phyloP scores from a whole-genome alignment of 30 jellyfish, hydroid and myxozoan genomes.

The Turritopsis rubra region DNA sequence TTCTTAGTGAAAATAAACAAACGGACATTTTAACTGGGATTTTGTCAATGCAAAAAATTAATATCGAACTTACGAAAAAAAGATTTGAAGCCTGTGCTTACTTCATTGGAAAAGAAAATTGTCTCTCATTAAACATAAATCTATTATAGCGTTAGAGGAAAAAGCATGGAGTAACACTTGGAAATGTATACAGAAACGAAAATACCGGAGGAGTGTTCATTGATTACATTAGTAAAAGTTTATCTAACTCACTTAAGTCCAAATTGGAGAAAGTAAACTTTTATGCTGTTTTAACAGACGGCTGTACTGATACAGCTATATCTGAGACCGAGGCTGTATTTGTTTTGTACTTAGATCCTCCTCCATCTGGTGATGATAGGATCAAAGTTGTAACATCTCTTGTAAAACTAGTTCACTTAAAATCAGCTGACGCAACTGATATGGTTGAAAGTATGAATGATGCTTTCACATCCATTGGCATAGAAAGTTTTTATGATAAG shows the following conservation, averaged over 20 bases:
- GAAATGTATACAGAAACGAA: neutral
- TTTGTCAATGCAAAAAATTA: too few relatives aligned
- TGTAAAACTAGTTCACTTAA: neutral
- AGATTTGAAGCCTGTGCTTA: too few relatives aligned
- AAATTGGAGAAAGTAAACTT: neutral
- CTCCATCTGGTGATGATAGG: neutral
- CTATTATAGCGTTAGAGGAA: too few relatives aligned
- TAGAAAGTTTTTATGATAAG: neutral
- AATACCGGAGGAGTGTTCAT: neutral
- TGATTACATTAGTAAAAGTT: too few relatives aligned
- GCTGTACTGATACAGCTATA: neutral
- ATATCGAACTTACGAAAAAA: too few relatives aligned
- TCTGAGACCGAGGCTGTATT: neutral
- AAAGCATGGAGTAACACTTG: neutral
- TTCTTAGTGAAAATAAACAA: too few relatives aligned
- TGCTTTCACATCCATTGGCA: too few relatives aligned
- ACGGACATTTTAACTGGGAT: too few relatives aligned
- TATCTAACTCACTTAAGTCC: neutral
- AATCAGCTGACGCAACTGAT: neutral
- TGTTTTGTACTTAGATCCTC: neutral
- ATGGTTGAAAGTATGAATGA: neutral
- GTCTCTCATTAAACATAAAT: too few relatives aligned
- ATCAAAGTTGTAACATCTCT: neutral
- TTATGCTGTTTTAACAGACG: neutral
- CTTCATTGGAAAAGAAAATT: too few relatives aligned